phyloP scores from a whole-genome alignment of 2,797 vertebrate genomes.

The Enteromius fasciolatus region DNA sequence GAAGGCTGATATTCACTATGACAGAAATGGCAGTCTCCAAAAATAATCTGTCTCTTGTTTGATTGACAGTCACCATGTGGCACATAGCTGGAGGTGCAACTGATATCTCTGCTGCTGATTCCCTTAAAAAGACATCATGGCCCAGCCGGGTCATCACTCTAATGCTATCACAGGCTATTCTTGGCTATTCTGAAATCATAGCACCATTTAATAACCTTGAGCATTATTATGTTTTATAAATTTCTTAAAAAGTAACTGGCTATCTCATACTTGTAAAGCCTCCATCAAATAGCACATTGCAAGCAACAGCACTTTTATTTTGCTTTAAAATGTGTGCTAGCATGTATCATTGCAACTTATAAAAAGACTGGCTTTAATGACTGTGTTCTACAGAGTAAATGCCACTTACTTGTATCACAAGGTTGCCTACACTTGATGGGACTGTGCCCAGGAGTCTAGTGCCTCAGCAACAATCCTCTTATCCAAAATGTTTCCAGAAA shows the following conservation, averaged over 20 bases:
- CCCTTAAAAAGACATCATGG: slow-evolving; percentile 98
- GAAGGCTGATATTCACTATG: slow-evolving; percentile 49
- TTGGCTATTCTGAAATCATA: slow-evolving; percentile 80
- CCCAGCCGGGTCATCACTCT: slow-evolving; percentile 80
- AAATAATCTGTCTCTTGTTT: slow-evolving; percentile 82
- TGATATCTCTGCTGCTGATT: slow-evolving; percentile 89
- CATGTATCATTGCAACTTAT: slow-evolving; percentile 25
- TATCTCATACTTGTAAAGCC: slow-evolving; percentile 6
- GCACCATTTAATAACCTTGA: slow-evolving; percentile 80
- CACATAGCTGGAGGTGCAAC: slow-evolving; percentile 83
- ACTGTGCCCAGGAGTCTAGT: slow-evolving; percentile 83
- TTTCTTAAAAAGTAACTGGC: slow-evolving; percentile 35
- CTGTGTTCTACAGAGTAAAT: slow-evolving; percentile 57
- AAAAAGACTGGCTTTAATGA: slow-evolving; percentile 17
- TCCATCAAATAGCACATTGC: slow-evolving; percentile 23
- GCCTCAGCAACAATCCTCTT: slow-evolving; percentile 78
- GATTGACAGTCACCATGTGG: slow-evolving; percentile 93
- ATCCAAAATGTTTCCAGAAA: slow-evolving; percentile 84
- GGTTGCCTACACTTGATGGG: slow-evolving; percentile 87
- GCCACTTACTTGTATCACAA: slow-evolving; percentile 90
- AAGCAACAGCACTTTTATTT: slow-evolving; percentile 21
- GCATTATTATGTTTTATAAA: slow-evolving; percentile 42
- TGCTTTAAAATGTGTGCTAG: neutral
- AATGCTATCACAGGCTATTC: slow-evolving; percentile 94
- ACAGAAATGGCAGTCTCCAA: slow-evolving; percentile 81